Conservation (phyloP, 92 coral and sea anemone genomes). For the Epizoanthus stellaris region DNA sequence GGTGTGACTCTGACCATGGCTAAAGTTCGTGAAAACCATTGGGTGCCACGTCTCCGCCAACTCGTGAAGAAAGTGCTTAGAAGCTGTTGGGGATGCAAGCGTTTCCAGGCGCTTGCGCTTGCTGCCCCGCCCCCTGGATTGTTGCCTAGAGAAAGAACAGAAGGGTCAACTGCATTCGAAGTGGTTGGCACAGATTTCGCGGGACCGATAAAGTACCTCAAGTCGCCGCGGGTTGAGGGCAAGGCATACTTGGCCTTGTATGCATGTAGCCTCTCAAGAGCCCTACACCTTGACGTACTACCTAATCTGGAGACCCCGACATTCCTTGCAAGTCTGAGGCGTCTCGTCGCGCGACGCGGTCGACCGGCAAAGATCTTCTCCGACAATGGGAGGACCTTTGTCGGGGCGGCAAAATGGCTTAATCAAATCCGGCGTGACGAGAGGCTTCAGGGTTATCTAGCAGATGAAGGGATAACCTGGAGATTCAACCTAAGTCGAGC, state of each 20-base stretch:
- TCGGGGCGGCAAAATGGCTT: constrained; percentile 51
- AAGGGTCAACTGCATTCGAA: no score
- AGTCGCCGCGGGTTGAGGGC: no score
- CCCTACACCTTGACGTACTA: no score
- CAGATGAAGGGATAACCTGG: constrained; percentile 2
- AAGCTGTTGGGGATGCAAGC: neutral
- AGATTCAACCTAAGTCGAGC: constrained; percentile 60
- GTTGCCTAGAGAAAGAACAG: no score
- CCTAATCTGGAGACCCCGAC: no score
- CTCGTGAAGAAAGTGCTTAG: constrained; percentile 30
- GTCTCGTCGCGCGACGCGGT: constrained; percentile 11
- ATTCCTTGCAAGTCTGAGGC: neutral
- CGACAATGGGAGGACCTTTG: constrained; percentile 36
- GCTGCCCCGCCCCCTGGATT: no score
- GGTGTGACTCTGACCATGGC: constrained; percentile 52
- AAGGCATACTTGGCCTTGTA: no score
- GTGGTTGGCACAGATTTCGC: no score
- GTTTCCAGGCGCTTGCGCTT: no score
- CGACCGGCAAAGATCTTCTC: constrained; percentile 22
- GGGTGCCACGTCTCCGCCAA: constrained; percentile 39
- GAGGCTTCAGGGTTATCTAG: constrained; percentile 44
- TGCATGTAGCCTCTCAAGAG: no score
- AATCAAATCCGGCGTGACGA: constrained; percentile 49
- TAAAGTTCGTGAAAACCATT: constrained; percentile 30
- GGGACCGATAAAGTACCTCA: no score